Conservation (phyloP, 2,888 invertebrate species). For the Priocnemis perturbator region DNA sequence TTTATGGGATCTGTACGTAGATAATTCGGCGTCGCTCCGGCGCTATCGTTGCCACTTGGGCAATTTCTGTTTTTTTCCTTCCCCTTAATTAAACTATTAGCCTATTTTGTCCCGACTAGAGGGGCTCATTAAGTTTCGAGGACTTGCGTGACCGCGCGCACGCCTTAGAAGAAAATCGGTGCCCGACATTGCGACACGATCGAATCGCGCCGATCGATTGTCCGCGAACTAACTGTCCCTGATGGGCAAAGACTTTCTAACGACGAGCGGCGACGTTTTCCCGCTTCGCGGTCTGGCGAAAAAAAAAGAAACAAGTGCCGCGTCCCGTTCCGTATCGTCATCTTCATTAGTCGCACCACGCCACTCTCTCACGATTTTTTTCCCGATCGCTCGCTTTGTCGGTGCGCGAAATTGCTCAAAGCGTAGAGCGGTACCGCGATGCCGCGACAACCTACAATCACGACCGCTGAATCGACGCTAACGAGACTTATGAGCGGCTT, state of each 20-base stretch:
- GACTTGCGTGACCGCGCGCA: too few relatives aligned
- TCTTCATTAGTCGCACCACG: neutral
- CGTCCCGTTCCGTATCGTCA: neutral
- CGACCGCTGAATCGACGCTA: slow-evolving; percentile 35
- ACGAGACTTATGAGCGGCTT: slow-evolving; percentile 38
- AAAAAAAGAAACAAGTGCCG: neutral
- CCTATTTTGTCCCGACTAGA: neutral
- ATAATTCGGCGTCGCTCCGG: slow-evolving; percentile 32
- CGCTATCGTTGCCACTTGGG: slow-evolving; percentile 35
- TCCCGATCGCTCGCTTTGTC: neutral
- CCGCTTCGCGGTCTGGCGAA: neutral
- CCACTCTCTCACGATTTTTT: neutral
- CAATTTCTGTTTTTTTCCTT: slow-evolving; percentile 19
- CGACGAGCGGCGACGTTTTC: neutral
- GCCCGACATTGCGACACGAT: slow-evolving; percentile 1
- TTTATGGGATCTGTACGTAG: slow-evolving; percentile 39
- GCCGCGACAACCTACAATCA: slow-evolving; percentile 17
- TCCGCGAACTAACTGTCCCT: neutral
- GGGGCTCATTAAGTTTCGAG: too few relatives aligned
- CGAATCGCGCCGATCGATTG: neutral
- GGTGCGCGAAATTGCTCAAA: neutral
- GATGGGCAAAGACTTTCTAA: neutral
- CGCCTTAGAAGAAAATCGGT: neutral
- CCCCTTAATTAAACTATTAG: slow-evolving; percentile 12
- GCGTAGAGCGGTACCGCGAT: neutral